Conservation (phyloP, 2,888 invertebrate species). For the Cheilosia vulpina region DNA sequence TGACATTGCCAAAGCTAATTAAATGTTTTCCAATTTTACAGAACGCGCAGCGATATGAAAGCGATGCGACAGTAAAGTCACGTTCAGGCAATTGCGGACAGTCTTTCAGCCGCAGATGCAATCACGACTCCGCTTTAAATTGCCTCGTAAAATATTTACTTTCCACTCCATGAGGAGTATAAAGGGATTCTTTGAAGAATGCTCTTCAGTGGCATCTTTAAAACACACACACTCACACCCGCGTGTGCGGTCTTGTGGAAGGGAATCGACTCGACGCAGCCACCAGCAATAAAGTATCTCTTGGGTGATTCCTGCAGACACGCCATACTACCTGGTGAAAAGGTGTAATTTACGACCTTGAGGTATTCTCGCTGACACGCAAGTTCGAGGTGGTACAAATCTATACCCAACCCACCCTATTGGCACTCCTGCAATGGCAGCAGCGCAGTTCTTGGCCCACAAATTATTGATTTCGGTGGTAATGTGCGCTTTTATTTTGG, state of each 20-base stretch:
- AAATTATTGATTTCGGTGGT: conserved; percentile 69
- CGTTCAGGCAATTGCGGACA: conserved; percentile 63
- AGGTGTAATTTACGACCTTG: conserved; percentile 74
- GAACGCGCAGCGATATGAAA: conserved; percentile 14
- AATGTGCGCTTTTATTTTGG: conserved; percentile 58
- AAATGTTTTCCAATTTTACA: conserved; percentile 37
- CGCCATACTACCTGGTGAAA: conserved; percentile 66
- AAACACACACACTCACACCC: conserved; percentile 26
- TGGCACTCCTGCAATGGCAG: conserved; percentile 43
- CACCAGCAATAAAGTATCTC: conserved; percentile 62
- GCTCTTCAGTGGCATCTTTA: conserved; percentile 41
- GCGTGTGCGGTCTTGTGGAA: background rate
- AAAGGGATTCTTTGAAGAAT: conserved; percentile 43
- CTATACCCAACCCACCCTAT: conserved; percentile 19
- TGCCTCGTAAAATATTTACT: conserved; percentile 73
- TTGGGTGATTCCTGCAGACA: conserved; percentile 62
- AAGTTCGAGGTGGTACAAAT: conserved; percentile 59
- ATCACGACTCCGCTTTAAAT: conserved; percentile 66
- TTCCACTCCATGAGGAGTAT: conserved; percentile 51
- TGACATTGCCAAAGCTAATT: conserved; percentile 46
- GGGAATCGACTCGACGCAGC: background rate
- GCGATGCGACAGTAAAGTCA: conserved; percentile 33
- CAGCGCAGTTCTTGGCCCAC: conserved; percentile 22
- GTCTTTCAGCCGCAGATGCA: conserved; percentile 58
- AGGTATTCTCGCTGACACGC: conserved; percentile 68